Percentiles rank a stretch among this genome's conserved stretches.
These are phyloP conservation scores for Leptopilina clavipes DNA, from an alignment of 1,140 invertebrate species.

Conservation along the genomic window DNA sequence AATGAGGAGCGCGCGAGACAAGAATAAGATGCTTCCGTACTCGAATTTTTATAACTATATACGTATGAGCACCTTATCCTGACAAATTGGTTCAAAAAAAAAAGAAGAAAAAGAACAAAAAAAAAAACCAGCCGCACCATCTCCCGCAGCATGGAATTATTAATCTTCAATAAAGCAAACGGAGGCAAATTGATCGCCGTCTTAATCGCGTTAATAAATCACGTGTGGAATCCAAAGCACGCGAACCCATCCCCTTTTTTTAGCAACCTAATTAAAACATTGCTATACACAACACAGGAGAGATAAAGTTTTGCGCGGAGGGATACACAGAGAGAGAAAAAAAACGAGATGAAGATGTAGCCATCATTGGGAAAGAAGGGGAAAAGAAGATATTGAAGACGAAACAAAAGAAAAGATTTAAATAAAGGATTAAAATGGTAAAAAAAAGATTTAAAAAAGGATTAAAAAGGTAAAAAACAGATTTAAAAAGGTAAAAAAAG, in stretches of 20 bases:
- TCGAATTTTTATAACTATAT: slow-evolving; percentile 16
- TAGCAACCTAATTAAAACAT: slow-evolving; percentile 50
- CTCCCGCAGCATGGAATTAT: slow-evolving; percentile 30
- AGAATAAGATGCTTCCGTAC: slow-evolving; percentile 23
- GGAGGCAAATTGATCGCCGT: slow-evolving; percentile 33
- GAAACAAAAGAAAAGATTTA: slow-evolving; percentile 35
- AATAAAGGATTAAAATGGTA: slow-evolving; percentile 12
- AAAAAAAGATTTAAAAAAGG: neutral
- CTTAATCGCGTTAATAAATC: slow-evolving; percentile 30
- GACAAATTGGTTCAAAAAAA: slow-evolving; percentile 7
- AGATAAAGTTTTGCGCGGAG: neutral
- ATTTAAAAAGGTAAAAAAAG: slow-evolving; percentile 14
- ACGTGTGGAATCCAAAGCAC: slow-evolving; percentile 30
- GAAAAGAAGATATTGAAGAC: neutral
- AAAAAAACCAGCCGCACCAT: neutral
- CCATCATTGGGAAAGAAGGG: no score
- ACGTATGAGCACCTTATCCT: slow-evolving; percentile 25
- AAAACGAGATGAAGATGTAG: neutral
- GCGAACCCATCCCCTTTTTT: slow-evolving; percentile 35
- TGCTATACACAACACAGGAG: slow-evolving; percentile 38
- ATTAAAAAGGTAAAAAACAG: neutral
- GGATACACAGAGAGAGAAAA: slow-evolving; percentile 27
- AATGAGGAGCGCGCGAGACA: neutral
- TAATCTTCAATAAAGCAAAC: slow-evolving; percentile 35
- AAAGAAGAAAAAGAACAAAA: neutral